Evolutionary conservation across 2,888 invertebrate genomes (phyloP), one percentile per base, ranked within the genome.

Genomic region (Drosophila kanekoi): DNA sequence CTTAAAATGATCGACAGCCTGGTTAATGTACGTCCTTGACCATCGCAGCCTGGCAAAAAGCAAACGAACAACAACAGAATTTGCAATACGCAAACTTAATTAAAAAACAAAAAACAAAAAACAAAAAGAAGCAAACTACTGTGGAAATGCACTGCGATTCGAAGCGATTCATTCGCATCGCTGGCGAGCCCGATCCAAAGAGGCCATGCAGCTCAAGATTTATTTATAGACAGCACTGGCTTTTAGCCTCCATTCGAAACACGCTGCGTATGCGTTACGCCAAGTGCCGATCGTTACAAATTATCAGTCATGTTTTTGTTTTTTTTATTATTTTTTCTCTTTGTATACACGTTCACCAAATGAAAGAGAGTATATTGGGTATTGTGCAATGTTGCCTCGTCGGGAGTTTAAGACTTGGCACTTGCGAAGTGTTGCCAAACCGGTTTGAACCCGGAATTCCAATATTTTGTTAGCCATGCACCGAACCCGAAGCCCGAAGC

Each of bases 221-320:
- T 84, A 84, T 84, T 84, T 86, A 84, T 84, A 86, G 81, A 86
- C 68, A 48, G 65, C 65, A 60, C 65, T 71, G 80, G 86, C 86
- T 86, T 77, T 86, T 86, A 84, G 77, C 83, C 87, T 84, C 79
- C 87, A 83, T 84, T 83, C 70, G 77, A 75, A 68, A 69, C 75
- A 85, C 77, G 77, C 83, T 67, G 82, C 85, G 85, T 85, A 85
- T 85, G 82, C 85, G 82, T 81, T 82, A 82, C 64, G 64, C 61
- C 69, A 66, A 69, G 37, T 80, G 73, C 53, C 60, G 65, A 74
- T 64, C 62, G 67, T 58, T 72, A 60, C 57, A 65, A 71, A 70
- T 70, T 63, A 54, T 54, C 20, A 43, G 53, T 33, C 43, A 54
- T 43, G 54, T 63, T 43, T 54, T 20, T 13, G 28, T 35, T 32